Evolutionary conservation across 2,113 vertebrate species (phyloP), one percentile per base, ranked within the genome.

Genomic region (Hyperoodon ampullatus): DNA sequence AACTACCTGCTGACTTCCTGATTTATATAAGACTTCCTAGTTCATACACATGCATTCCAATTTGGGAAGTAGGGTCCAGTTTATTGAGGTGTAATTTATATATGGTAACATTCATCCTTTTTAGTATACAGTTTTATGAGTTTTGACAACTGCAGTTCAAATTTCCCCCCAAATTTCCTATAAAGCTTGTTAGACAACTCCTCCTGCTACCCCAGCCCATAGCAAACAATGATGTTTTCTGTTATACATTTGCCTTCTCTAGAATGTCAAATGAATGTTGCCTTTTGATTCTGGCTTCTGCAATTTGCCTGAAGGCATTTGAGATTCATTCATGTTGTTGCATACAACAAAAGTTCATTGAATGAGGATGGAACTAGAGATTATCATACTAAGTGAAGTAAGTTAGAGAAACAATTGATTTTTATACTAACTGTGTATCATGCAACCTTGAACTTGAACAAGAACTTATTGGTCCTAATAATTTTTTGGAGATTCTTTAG

Each of bases 71-170:
- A 95, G 15, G 28, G 14, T 82, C 26, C n/a, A 24, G 21, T 65
- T 61, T 93, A 93, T 28, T 78, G 70, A 88, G 9, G 63, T 83
- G 30, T 61, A 77, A 94, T 84, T 91, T 95, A 86, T 26, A 92
- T 78, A 11, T 16, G 44, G 42, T 55, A 97, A 60, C 23, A 94
- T 65, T 53, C 35, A 61, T 90, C 28, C 28, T 68, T 70, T 95
- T 87, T 68, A 71, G 14, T 58, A 23, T 15, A 63, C 2, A 78
- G 8, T 92, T 82, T 63, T 68, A 70, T 33, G 15, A 87, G 19
- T 71, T 93, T 77, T 77, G 87, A 88, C 44, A 86, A 86, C 26
- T 66, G 19, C 39, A 74, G 3, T 63, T 72, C 35, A 66, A 35
- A 21, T 50, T 60, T 78, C 55, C 28, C 39, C 33, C 5, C 12